phyloP scores from a whole-genome alignment of 1,140 invertebrate species.

The Drosophila ironensis region DNA sequence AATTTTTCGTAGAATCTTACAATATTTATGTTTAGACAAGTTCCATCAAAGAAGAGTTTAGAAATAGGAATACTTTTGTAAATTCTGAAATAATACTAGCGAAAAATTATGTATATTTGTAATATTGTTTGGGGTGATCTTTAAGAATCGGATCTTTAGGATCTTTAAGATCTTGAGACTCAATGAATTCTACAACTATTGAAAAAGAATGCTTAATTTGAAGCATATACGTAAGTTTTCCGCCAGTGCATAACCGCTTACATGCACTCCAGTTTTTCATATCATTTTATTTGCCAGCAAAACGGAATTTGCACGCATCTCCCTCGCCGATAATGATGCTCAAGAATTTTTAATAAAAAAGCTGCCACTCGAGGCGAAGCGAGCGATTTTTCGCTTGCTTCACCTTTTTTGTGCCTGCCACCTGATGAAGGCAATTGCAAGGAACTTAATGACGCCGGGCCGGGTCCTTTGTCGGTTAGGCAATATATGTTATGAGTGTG shows the following conservation, averaged over 20 bases:
- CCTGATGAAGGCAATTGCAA: conserved; percentile 33
- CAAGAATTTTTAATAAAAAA: conserved; percentile 46
- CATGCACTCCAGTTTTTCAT: conserved; percentile 23
- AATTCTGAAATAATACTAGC: too few species aligned
- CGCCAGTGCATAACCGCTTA: conserved; percentile 2
- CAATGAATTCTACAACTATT: too few species aligned
- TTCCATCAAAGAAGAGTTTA: too few species aligned
- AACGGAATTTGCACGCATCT: conserved; percentile 35
- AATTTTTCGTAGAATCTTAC: too few species aligned
- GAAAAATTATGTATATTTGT: too few species aligned
- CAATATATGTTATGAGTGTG: conserved; percentile 4
- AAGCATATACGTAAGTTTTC: not conserved
- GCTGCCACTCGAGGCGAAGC: not conserved
- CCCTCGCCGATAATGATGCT: conserved; percentile 32
- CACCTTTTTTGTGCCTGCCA: not conserved
- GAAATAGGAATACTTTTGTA: too few species aligned
- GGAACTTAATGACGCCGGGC: conserved; percentile 24
- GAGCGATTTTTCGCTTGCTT: not conserved
- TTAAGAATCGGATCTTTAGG: too few species aligned
- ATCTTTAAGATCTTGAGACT: too few species aligned
- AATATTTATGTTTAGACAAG: too few species aligned
- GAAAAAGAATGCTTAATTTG: too few species aligned
- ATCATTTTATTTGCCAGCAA: conserved; percentile 26
- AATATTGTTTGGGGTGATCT: too few species aligned
- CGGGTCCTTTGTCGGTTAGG: conserved; percentile 17